These are phyloP conservation scores for Lucilia sericata DNA, from an alignment of 1,140 invertebrate genomes.

Conservation along the genomic window DNA sequence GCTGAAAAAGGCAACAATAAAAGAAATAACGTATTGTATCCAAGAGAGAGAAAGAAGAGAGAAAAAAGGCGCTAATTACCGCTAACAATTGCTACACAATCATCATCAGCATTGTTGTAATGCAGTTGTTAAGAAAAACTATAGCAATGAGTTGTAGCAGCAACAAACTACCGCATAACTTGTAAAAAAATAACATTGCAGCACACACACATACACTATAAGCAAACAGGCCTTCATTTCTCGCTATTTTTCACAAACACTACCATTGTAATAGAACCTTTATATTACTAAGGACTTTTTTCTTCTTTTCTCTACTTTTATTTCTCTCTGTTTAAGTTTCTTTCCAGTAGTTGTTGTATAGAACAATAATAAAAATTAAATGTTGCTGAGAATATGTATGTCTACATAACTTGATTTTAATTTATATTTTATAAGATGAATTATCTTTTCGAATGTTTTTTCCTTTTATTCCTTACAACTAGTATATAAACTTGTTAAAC, in stretches of 20 bases:
- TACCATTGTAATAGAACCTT: neutral
- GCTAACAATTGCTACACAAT: conserved; percentile 42
- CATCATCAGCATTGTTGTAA: conserved; percentile 23
- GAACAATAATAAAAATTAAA: neutral
- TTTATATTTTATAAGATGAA: conserved; percentile 14
- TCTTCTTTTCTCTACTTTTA: neutral
- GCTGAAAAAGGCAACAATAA: neutral
- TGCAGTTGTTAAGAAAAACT: conserved; percentile 23
- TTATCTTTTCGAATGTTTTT: conserved; percentile 11
- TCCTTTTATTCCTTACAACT: neutral
- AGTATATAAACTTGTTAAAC: neutral
- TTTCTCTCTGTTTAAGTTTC: neutral
- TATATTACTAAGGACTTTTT: neutral
- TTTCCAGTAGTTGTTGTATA: neutral
- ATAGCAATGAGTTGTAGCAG: neutral
- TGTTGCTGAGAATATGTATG: neutral
- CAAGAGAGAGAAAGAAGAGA: neutral
- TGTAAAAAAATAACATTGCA: neutral
- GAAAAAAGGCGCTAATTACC: conserved; percentile 40
- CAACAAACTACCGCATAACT: neutral
- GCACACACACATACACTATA: neutral
- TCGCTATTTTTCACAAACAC: no score
- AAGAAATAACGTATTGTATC: neutral
- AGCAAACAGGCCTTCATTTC: neutral
- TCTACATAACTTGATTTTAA: neutral